Percentiles rank a stretch among this genome's conserved stretches.
Evolutionary conservation across 2,888 invertebrate species (phyloP).

Genomic region (Endomychus coccineus): DNA sequence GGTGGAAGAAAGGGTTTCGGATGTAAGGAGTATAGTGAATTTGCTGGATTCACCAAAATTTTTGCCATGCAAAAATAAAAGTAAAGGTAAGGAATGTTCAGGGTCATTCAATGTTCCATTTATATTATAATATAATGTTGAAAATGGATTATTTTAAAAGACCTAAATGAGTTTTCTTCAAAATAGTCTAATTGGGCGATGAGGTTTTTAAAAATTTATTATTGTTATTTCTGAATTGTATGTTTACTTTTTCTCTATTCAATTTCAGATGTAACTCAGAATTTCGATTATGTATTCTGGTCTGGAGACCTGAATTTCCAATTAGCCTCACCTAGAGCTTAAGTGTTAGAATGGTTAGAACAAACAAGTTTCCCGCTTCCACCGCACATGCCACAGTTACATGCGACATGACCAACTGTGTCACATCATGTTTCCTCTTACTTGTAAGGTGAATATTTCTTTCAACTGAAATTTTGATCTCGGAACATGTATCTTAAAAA

Average conservation of each 20-base stretch:
- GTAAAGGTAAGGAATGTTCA: conserved; percentile 54
- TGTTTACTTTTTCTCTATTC: not conserved
- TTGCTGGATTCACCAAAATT: conserved; percentile 78
- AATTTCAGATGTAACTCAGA: conserved; percentile 78
- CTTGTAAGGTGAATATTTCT: conserved; percentile 68
- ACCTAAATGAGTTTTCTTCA: too few relatives aligned
- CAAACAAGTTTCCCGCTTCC: conserved; percentile 65
- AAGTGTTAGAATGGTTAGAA: conserved; percentile 63
- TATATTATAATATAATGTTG: too few relatives aligned
- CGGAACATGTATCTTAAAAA: too few relatives aligned
- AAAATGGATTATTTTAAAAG: too few relatives aligned
- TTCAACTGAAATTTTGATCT: too few relatives aligned
- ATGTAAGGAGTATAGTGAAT: conserved; percentile 76
- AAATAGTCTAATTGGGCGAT: too few relatives aligned
- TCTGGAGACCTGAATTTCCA: conserved; percentile 94
- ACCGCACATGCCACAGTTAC: conserved; percentile 63
- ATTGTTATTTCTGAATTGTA: too few relatives aligned
- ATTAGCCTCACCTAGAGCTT: conserved; percentile 70
- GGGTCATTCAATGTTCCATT: too few relatives aligned
- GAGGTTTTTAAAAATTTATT: too few relatives aligned
- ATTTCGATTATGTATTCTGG: conserved; percentile 94
- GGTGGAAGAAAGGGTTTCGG: conserved; percentile 76
- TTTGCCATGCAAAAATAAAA: conserved; percentile 68
- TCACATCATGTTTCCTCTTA: conserved; percentile 85
- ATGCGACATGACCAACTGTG: conserved; percentile 77